phyloP scores from a whole-genome alignment of 1,140 invertebrate species.

The Scaptodrosophila lebanonensis region DNA sequence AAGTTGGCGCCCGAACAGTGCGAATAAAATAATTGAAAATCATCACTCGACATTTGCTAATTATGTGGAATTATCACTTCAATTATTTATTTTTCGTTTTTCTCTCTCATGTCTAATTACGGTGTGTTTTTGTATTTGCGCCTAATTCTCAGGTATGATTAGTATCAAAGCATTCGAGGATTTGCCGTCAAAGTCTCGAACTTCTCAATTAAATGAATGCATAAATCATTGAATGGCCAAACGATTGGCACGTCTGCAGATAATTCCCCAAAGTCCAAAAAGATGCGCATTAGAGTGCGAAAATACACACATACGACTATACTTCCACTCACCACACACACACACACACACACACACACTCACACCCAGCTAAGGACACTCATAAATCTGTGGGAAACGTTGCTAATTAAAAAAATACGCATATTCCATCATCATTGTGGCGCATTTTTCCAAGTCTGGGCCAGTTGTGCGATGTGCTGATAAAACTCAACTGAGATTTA shows the following conservation, averaged over 20 bases:
- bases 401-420: constrained; percentile 74
- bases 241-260: constrained; percentile 60
- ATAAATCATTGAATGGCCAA: constrained; percentile 64
- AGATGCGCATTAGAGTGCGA: constrained; percentile 58
- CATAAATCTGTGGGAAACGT: constrained; percentile 70
- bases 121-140: constrained; percentile 23
- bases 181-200: constrained; percentile 71
- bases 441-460: constrained; percentile 23
- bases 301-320: constrained; percentile 41
- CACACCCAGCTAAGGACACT: constrained; percentile 38
- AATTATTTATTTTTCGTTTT: constrained; percentile 74
- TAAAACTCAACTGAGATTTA: constrained; percentile 67
- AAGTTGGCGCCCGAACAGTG: not conserved
- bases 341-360: constrained; percentile 12
- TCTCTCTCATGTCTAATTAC: constrained; percentile 56
- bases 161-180: constrained; percentile 69
- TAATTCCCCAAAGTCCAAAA: constrained; percentile 65
- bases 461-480: constrained; percentile 29
- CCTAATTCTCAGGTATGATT: constrained; percentile 59
- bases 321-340: too few species aligned
- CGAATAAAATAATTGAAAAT: constrained; percentile 72
- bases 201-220: constrained; percentile 76
- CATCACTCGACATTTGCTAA: constrained; percentile 73
- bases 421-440: constrained; percentile 72
- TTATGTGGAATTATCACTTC: constrained; percentile 74